These are phyloP conservation scores for Syngnathus acus DNA, from an alignment of 2,797 vertebrate genomes.

Conservation along the genomic window DNA sequence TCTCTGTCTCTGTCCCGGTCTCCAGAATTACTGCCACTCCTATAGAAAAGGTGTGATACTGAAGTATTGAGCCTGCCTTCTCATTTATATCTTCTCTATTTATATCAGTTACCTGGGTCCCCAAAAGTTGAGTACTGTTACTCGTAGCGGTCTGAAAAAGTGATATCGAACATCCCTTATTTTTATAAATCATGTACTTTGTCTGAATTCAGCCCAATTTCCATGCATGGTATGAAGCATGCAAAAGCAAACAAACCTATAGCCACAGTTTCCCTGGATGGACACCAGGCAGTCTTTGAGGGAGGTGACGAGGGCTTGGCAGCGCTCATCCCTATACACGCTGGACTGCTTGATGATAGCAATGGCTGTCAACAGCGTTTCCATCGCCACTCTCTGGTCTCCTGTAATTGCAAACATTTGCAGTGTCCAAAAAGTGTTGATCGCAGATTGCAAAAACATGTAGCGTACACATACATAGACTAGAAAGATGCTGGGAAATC, in stretches of 20 bases:
- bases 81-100: background rate
- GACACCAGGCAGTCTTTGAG: conserved; percentile 90
- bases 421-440: background rate
- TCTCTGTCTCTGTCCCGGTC: conserved; percentile 69
- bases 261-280: conserved; percentile 68
- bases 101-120: no score
- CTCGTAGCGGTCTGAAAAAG: no score
- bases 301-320: conserved; percentile 86
- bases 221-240: background rate
- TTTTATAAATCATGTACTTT: background rate
- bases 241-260: conserved; percentile 49
- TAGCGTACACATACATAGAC: background rate
- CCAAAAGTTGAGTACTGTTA: no score
- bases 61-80: background rate
- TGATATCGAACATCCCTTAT: no score
- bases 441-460: background rate
- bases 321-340: conserved; percentile 83
- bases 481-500: background rate
- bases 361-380: conserved; percentile 90
- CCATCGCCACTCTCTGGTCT: conserved; percentile 83
- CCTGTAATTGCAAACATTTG: conserved; percentile 55
- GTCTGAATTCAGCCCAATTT: background rate
- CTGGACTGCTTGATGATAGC: conserved; percentile 93
- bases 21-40: conserved; percentile 62
- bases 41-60: conserved; percentile 26